These are phyloP conservation scores for Osedax frankpressi DNA, from an alignment of 2,888 invertebrate species.

Conservation along the genomic window DNA sequence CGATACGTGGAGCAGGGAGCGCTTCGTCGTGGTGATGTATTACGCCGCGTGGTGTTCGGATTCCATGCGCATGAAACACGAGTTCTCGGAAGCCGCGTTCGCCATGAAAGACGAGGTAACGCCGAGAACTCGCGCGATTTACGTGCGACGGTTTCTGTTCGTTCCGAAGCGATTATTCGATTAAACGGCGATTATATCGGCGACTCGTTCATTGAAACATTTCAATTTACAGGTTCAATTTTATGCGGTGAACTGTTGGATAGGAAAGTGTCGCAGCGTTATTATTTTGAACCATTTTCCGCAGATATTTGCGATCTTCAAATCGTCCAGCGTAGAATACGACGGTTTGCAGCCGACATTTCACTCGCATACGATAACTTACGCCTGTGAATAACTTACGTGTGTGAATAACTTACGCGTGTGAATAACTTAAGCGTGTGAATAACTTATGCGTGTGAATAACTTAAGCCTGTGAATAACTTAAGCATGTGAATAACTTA, in stretches of 20 bases:
- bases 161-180: too few relatives aligned
- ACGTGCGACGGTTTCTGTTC: too few relatives aligned
- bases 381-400: too few relatives aligned
- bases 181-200: too few relatives aligned
- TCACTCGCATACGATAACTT: not conserved
- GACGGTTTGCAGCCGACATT: not conserved
- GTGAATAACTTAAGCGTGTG: too few relatives aligned
- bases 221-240: not conserved
- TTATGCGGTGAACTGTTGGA: not conserved
- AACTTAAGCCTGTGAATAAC: too few relatives aligned
- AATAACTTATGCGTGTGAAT: too few relatives aligned
- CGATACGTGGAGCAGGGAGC: conserved; percentile 46
- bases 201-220: too few relatives aligned
- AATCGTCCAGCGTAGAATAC: not conserved
- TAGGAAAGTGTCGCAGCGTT: not conserved
- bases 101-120: conserved; percentile 60
- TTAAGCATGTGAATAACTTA: too few relatives aligned
- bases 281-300: not conserved
- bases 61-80: conserved; percentile 60
- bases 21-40: conserved; percentile 75
- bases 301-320: not conserved
- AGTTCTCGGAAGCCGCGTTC: conserved; percentile 63
- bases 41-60: conserved; percentile 91
- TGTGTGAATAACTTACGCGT: too few relatives aligned
- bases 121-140: too few relatives aligned